These are phyloP conservation scores for Hylaea fasciaria DNA, from an alignment of 2,888 invertebrate genomes.

Conservation along the genomic window DNA sequence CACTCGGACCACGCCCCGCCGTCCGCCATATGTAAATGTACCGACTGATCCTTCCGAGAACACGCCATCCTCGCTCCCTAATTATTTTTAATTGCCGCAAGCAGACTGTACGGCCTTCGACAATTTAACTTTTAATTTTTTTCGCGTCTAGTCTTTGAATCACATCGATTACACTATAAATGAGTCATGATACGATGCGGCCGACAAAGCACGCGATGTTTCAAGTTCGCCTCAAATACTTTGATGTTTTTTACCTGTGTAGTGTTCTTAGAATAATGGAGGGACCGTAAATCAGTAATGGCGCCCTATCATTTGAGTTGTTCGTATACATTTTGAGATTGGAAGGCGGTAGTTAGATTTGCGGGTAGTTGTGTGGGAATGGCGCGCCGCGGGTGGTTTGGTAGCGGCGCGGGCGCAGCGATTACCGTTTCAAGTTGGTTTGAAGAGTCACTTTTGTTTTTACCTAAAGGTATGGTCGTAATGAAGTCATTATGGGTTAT, in stretches of 20 bases:
- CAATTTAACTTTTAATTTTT: slow-evolving; percentile 76
- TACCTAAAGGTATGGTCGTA: slow-evolving; percentile 16
- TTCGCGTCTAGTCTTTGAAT: slow-evolving; percentile 80
- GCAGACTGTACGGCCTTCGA: slow-evolving; percentile 76
- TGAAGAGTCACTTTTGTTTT: slow-evolving; percentile 38
- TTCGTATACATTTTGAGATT: slow-evolving; percentile 70
- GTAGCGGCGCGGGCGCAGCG: slow-evolving; percentile 26
- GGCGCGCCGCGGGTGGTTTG: slow-evolving; percentile 66
- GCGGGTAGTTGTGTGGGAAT: slow-evolving; percentile 49
- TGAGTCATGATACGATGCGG: slow-evolving; percentile 62
- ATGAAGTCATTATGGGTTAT: slow-evolving; percentile 9
- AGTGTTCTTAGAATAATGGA: slow-evolving; percentile 71
- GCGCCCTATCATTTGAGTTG: slow-evolving; percentile 81
- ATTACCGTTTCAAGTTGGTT: slow-evolving; percentile 34
- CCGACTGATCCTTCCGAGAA: slow-evolving; percentile 79
- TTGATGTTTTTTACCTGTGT: slow-evolving; percentile 71
- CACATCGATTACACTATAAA: slow-evolving; percentile 71
- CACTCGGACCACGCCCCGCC: slow-evolving; percentile 37
- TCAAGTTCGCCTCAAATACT: slow-evolving; percentile 54
- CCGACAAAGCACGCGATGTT: slow-evolving; percentile 62
- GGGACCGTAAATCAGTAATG: slow-evolving; percentile 76
- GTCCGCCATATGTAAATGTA: slow-evolving; percentile 80
- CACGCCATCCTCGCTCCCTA: slow-evolving; percentile 78
- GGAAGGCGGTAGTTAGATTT: slow-evolving; percentile 60
- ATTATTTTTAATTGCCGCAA: slow-evolving; percentile 85